Evolutionary conservation across 2,888 invertebrate species (phyloP).

Genomic region (Tetragonisca angustula): DNA sequence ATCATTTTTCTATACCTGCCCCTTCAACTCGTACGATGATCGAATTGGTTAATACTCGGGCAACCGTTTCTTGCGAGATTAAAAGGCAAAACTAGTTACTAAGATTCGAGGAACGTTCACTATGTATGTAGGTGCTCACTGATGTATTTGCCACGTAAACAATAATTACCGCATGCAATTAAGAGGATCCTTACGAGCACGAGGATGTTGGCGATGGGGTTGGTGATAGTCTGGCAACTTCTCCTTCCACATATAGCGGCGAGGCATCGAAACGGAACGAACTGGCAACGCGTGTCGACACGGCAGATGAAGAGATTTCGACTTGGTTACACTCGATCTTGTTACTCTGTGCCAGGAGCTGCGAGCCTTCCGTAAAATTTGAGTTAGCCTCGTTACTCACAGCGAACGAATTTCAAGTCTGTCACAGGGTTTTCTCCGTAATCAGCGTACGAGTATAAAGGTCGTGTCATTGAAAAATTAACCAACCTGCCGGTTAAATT

Average conservation of each 20-base stretch:
- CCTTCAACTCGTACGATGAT: not conserved
- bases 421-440: conserved; percentile 22
- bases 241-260: conserved; percentile 26
- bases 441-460: not conserved
- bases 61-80: not conserved
- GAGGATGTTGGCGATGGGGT: conserved; percentile 34
- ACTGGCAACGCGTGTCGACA: conserved; percentile 53
- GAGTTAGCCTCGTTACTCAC: conserved; percentile 50
- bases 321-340: conserved; percentile 70
- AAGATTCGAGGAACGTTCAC: conserved; percentile 8
- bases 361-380: conserved; percentile 62
- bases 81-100: conserved; percentile 28
- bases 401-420: conserved; percentile 31
- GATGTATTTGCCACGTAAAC: conserved; percentile 78
- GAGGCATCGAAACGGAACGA: conserved; percentile 57
- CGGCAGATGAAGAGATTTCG: conserved; percentile 63
- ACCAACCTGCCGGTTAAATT: not conserved
- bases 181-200: conserved; percentile 63
- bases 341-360: conserved; percentile 63
- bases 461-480: conserved; percentile 12
- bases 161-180: conserved; percentile 79
- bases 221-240: conserved; percentile 56
- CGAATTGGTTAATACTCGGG: not conserved
- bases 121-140: conserved; percentile 37
- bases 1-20: not conserved